These are phyloP conservation scores for Clarias fuscus DNA, from an alignment of 2,797 vertebrate genomes.

Conservation along the genomic window DNA sequence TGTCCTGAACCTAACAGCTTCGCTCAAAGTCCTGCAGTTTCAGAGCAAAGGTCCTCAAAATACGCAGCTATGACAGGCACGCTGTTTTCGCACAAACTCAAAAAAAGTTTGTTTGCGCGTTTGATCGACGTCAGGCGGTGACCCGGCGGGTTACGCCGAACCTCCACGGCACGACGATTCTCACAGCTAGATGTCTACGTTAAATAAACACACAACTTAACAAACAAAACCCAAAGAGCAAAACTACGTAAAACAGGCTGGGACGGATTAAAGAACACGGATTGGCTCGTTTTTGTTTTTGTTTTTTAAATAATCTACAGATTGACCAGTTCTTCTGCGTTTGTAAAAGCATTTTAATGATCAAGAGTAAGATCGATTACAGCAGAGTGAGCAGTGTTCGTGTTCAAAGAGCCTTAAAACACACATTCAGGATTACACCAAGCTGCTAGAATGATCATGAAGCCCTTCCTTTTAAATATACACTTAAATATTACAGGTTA, in stretches of 20 bases:
- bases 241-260: background rate
- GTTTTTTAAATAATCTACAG: conserved; percentile 57
- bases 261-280: background rate
- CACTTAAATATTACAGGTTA: conserved; percentile 22
- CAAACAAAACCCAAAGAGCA: background rate
- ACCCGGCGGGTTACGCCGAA: conserved; percentile 21
- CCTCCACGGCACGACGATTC: conserved; percentile 52
- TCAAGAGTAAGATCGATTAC: conserved; percentile 70
- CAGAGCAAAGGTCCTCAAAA: conserved; percentile 52
- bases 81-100: conserved; percentile 53
- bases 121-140: conserved; percentile 33
- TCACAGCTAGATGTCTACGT: conserved; percentile 44
- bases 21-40: conserved; percentile 28
- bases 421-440: conserved; percentile 50
- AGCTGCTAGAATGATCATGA: conserved; percentile 49
- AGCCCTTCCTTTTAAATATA: conserved; percentile 22
- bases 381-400: conserved; percentile 63
- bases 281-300: too few species aligned
- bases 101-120: background rate
- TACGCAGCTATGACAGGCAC: conserved; percentile 29
- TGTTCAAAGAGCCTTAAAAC: conserved; percentile 66
- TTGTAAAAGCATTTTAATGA: conserved; percentile 76
- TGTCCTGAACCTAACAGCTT: conserved; percentile 26
- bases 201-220: conserved; percentile 47
- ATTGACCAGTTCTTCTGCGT: conserved; percentile 66